A percentile compares a stretch with the other conserved stretches of the same genome.
phyloP scores from a whole-genome alignment of 2,888 invertebrate genomes.

The Heliothis peltigera region DNA sequence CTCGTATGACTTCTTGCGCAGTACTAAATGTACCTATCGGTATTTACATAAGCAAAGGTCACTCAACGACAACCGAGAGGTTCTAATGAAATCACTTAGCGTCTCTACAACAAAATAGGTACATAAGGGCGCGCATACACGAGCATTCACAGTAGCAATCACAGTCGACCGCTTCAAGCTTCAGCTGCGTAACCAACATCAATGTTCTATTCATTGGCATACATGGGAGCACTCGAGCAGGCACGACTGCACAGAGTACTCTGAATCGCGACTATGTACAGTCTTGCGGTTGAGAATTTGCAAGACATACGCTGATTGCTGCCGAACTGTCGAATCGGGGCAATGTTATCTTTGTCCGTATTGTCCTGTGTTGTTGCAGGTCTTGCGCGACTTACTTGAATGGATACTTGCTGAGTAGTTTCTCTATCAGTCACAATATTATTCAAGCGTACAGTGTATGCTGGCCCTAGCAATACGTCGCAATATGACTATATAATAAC shows the following conservation, averaged over 20 bases:
- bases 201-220: constrained; percentile 2
- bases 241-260: neutral
- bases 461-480: constrained; percentile 26
- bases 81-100: constrained; percentile 72
- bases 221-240: neutral
- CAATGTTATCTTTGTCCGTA: too few relatives aligned
- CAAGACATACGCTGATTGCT: neutral
- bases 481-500: constrained; percentile 45
- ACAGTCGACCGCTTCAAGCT: neutral
- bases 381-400: too few relatives aligned
- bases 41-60: constrained; percentile 51
- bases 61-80: constrained; percentile 52
- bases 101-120: constrained; percentile 43
- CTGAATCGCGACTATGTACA: neutral
- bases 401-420: neutral
- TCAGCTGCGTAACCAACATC: neutral
- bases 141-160: neutral
- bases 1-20: constrained; percentile 34
- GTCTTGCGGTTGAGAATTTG: neutral
- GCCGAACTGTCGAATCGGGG: neutral
- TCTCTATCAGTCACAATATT: neutral
- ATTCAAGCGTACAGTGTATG: neutral
- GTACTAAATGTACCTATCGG: neutral
- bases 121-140: neutral
- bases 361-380: too few relatives aligned